phyloP scores from a whole-genome alignment of 2,888 invertebrate genomes.

The Hemicrepidius hirtus region DNA sequence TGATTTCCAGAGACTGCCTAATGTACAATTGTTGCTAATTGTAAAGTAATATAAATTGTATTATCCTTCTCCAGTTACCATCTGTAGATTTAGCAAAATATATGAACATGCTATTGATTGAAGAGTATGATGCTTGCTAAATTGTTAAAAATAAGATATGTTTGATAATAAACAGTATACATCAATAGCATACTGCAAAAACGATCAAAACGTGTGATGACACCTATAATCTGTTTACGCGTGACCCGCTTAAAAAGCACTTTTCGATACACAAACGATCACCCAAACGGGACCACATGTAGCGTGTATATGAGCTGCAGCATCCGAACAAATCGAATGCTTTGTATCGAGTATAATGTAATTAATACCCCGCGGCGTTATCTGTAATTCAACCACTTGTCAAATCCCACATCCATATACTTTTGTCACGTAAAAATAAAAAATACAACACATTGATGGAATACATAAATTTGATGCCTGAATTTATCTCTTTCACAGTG shows the following conservation, averaged over 20 bases:
- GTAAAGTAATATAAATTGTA: too few relatives aligned
- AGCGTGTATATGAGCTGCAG: conserved; percentile 49
- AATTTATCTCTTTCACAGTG: background rate
- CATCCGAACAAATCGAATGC: conserved; percentile 62
- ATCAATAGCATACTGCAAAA: conserved; percentile 11
- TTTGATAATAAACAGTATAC: conserved; percentile 13
- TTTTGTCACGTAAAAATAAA: conserved; percentile 49
- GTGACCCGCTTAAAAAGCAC: conserved; percentile 55
- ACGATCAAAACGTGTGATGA: conserved; percentile 43
- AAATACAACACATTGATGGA: conserved; percentile 34
- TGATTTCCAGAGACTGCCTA: too few relatives aligned
- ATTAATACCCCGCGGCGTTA: conserved; percentile 64
- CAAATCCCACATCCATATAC: conserved; percentile 55
- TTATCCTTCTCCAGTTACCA: too few relatives aligned
- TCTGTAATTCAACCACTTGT: conserved; percentile 58
- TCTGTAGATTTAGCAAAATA: too few relatives aligned
- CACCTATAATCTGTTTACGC: conserved; percentile 58
- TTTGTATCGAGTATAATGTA: conserved; percentile 64
- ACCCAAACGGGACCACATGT: conserved; percentile 51
- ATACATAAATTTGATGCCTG: conserved; percentile 40
- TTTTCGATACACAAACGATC: conserved; percentile 52
- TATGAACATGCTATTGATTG: background rate
- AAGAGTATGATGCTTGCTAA: background rate
- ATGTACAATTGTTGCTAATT: too few relatives aligned
- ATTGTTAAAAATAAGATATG: background rate